phyloP scores from a whole-genome alignment of 2,113 vertebrate species.

The Oncorhynchus masou region DNA sequence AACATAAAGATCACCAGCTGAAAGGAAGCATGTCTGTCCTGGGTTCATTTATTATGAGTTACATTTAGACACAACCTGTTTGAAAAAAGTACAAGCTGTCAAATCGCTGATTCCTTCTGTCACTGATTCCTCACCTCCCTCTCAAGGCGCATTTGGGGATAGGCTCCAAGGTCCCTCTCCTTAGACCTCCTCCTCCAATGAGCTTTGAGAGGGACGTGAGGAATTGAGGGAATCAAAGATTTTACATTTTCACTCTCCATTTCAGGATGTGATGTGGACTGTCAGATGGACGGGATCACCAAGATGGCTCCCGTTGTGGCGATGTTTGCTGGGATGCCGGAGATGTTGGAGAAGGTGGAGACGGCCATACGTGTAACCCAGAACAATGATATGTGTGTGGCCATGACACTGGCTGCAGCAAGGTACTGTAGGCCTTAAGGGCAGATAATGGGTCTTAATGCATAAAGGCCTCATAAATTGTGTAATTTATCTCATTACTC shows the following conservation, averaged over 20 bases:
- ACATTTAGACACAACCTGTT: background rate
- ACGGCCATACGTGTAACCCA: constrained; percentile 59
- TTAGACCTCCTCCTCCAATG: too few species aligned
- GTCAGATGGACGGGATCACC: constrained; percentile 66
- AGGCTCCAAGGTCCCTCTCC: background rate
- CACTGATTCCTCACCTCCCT: too few species aligned
- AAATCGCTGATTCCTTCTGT: too few species aligned
- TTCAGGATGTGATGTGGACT: constrained; percentile 59
- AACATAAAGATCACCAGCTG: too few species aligned
- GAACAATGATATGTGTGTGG: constrained; percentile 64
- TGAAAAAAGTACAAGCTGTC: too few species aligned
- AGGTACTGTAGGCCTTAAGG: constrained; percentile 33
- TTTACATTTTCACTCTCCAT: constrained; percentile 7
- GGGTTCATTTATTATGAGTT: background rate
- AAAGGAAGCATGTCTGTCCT: background rate
- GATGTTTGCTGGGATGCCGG: constrained; percentile 56
- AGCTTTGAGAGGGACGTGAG: too few species aligned
- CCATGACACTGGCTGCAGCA: constrained; percentile 63
- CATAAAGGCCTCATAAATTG: too few species aligned
- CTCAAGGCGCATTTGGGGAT: too few species aligned
- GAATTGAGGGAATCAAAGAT: background rate
- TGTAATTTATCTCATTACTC: too few species aligned
- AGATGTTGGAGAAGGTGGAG: constrained; percentile 69
- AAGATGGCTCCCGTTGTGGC: constrained; percentile 67
- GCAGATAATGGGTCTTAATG: background rate